Conservation (phyloP, 2,797 vertebrate genomes). For the Oreochromis grahami region DNA sequence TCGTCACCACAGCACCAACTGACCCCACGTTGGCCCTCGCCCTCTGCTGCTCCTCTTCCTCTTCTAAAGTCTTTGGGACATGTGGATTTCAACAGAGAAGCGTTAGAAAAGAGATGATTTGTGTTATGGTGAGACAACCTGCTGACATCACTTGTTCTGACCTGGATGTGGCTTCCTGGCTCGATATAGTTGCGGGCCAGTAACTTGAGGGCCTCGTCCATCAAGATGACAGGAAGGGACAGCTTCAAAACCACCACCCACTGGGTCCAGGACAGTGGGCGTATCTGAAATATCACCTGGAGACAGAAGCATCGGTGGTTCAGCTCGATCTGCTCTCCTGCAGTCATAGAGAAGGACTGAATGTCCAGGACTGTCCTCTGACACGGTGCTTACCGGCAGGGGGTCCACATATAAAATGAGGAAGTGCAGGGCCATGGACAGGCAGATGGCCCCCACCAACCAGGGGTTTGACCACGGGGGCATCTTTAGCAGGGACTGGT, state of each 20-base stretch:
- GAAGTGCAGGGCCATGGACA: conserved; percentile 82
- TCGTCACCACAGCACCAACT: background rate
- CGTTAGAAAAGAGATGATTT: background rate
- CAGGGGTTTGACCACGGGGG: conserved; percentile 82
- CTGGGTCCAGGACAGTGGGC: conserved; percentile 78
- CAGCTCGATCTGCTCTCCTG: background rate
- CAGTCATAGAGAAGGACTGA: background rate
- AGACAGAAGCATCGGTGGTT: background rate
- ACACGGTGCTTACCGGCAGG: conserved; percentile 64
- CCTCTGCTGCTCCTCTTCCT: conserved; percentile 55
- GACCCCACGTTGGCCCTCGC: background rate
- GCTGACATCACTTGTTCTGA: background rate
- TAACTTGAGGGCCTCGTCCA: conserved; percentile 81
- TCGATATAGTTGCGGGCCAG: conserved; percentile 79
- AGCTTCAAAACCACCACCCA: conserved; percentile 82
- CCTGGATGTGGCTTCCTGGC: conserved; percentile 65
- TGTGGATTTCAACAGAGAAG: background rate
- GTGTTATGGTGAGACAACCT: background rate
- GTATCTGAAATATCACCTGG: conserved; percentile 79
- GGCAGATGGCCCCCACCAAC: conserved; percentile 80
- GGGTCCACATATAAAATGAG: conserved; percentile 81
- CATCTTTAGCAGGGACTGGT: conserved; percentile 82
- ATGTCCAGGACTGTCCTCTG: background rate
- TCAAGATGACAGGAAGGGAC: conserved; percentile 80
- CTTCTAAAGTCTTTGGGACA: conserved; percentile 49